Conservation (phyloP, 2,888 invertebrate species). For the Mimumesa dahlbomi region DNA sequence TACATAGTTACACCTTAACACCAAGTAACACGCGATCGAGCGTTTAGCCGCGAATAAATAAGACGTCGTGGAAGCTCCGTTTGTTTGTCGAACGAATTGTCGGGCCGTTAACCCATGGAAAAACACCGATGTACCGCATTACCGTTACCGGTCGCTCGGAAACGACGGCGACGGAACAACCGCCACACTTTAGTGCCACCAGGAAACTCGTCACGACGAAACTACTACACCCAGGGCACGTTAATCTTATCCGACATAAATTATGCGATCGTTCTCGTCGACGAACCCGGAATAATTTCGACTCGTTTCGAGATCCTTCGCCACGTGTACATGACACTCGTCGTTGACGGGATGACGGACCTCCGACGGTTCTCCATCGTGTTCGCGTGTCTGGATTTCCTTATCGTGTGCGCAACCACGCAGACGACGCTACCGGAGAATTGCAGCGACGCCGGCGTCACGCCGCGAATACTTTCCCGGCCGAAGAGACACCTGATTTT, state of each 20-base stretch:
- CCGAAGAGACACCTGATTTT: slow-evolving; percentile 83
- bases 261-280: no score
- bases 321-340: no score
- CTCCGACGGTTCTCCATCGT: slow-evolving; percentile 31
- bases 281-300: no score
- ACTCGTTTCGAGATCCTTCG: no score
- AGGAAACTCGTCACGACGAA: slow-evolving; percentile 1
- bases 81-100: slow-evolving; percentile 53
- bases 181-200: slow-evolving; percentile 27
- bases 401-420: slow-evolving; percentile 28
- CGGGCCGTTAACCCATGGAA: slow-evolving; percentile 42
- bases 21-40: slow-evolving; percentile 10
- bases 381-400: slow-evolving; percentile 48
- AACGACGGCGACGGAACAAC: slow-evolving; percentile 25
- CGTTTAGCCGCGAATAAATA: slow-evolving; percentile 32
- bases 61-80: slow-evolving; percentile 17
- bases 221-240: neutral
- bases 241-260: no score
- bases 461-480: slow-evolving; percentile 78
- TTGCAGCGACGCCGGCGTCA: slow-evolving; percentile 15
- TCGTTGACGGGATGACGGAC: slow-evolving; percentile 47
- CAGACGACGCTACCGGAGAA: slow-evolving; percentile 8
- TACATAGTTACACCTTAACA: no score
- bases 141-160: slow-evolving; percentile 35
- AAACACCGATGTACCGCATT: slow-evolving; percentile 25